These are phyloP conservation scores for Clanis bilineata DNA, from an alignment of 2,888 invertebrate species.

Conservation along the genomic window DNA sequence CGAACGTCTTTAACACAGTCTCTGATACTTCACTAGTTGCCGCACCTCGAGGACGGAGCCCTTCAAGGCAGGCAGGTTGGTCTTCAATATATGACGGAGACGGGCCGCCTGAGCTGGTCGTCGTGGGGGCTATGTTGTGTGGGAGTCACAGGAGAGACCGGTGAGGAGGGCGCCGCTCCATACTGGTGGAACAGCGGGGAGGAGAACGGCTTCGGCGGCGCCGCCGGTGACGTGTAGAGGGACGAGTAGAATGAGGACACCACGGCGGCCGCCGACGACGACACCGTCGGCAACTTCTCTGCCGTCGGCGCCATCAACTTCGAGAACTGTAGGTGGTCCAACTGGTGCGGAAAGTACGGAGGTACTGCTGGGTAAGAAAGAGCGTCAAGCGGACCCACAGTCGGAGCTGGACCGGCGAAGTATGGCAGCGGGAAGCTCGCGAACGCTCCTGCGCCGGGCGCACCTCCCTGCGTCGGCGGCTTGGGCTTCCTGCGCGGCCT, in stretches of 20 bases:
- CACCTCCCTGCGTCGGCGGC: conserved; percentile 82
- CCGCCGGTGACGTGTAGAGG: conserved; percentile 82
- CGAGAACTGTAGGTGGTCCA: conserved; percentile 85
- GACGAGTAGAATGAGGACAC: conserved; percentile 87
- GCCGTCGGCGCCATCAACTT: conserved; percentile 81
- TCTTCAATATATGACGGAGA: conserved; percentile 87
- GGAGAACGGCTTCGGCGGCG: conserved; percentile 77
- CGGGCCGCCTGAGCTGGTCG: conserved; percentile 85
- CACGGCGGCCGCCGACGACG: conserved; percentile 80
- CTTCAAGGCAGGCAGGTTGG: conserved; percentile 72
- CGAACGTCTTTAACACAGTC: conserved; percentile 55
- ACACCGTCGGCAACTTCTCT: conserved; percentile 72
- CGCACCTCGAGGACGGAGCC: conserved; percentile 49
- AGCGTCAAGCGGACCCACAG: conserved; percentile 82
- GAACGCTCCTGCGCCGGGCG: conserved; percentile 79
- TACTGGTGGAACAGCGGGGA: conserved; percentile 81
- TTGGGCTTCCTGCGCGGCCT: conserved; percentile 93
- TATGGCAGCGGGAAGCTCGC: conserved; percentile 85
- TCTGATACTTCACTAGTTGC: conserved; percentile 54
- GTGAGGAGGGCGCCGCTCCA: conserved; percentile 71
- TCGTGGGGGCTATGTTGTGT: conserved; percentile 78
- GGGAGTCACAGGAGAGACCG: conserved; percentile 70
- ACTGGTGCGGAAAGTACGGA: conserved; percentile 90
- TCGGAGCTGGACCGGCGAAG: conserved; percentile 84
- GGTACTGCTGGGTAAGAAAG: conserved; percentile 85